These are phyloP conservation scores for Tyrannus savana DNA, from an alignment of 2,113 vertebrate genomes.

Conservation along the genomic window DNA sequence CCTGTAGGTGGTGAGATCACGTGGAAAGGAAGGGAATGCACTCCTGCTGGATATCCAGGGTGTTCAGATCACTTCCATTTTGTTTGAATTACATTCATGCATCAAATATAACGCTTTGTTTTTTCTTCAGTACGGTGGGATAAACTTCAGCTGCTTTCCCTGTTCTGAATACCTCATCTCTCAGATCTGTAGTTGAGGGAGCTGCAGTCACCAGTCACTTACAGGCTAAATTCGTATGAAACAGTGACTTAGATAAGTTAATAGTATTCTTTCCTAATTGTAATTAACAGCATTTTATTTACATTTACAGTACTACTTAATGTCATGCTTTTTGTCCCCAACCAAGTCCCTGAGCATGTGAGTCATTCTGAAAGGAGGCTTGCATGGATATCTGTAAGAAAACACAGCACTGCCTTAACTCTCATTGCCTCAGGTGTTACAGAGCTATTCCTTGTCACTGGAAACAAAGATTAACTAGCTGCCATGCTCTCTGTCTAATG, in stretches of 20 bases:
- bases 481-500: neutral
- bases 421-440: neutral
- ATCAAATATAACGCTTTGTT: neutral
- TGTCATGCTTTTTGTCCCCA: neutral
- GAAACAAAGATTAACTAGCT: neutral
- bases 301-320: neutral
- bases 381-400: neutral
- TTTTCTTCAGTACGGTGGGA: neutral
- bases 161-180: neutral
- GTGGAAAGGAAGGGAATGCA: conserved; percentile 70
- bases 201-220: neutral
- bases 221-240: neutral
- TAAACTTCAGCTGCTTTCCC: neutral
- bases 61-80: neutral
- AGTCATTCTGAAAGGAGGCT: neutral
- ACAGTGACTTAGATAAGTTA: neutral
- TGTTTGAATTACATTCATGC: fast-evolving
- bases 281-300: neutral
- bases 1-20: conserved; percentile 41
- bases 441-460: neutral
- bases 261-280: neutral
- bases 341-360: neutral
- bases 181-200: neutral
- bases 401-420: neutral
- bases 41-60: neutral